Conservation (phyloP, 2,113 vertebrate species). For the Erythrocebus patas region DNA sequence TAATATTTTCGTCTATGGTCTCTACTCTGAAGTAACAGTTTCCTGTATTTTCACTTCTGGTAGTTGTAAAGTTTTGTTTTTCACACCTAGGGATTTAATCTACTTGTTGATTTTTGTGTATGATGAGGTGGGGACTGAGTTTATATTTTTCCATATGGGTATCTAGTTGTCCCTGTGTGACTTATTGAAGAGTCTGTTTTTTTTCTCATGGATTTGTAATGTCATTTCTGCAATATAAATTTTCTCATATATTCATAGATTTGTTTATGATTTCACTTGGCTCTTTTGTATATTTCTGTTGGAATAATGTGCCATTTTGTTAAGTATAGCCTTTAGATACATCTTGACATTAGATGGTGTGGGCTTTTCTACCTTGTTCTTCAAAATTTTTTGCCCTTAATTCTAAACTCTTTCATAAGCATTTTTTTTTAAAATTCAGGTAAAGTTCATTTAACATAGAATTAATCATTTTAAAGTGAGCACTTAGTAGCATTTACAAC, state of each 20-base stretch:
- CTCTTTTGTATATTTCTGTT: neutral
- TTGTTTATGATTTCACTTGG: neutral
- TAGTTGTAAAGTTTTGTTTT: conserved; percentile 4
- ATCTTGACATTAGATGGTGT: neutral
- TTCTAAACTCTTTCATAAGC: neutral
- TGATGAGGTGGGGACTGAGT: neutral
- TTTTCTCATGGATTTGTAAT: neutral
- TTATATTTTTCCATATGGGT: neutral
- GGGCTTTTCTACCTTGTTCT: neutral
- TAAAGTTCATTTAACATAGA: neutral
- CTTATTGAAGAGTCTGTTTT: neutral
- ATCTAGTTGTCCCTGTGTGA: neutral
- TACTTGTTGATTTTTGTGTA: neutral
- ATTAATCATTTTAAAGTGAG: neutral
- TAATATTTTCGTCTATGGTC: neutral
- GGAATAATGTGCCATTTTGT: neutral
- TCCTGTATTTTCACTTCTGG: neutral
- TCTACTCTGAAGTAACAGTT: neutral
- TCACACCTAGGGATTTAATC: conserved; percentile 10
- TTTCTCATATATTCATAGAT: neutral
- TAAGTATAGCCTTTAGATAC: neutral
- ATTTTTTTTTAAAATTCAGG: neutral
- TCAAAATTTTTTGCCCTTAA: neutral
- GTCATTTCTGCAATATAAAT: neutral
- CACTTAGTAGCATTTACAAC: neutral